A percentile compares a stretch with the other conserved stretches of the same genome.
These are phyloP conservation scores for Drosophila histrio DNA, from an alignment of 2,888 invertebrate species.

Conservation along the genomic window DNA sequence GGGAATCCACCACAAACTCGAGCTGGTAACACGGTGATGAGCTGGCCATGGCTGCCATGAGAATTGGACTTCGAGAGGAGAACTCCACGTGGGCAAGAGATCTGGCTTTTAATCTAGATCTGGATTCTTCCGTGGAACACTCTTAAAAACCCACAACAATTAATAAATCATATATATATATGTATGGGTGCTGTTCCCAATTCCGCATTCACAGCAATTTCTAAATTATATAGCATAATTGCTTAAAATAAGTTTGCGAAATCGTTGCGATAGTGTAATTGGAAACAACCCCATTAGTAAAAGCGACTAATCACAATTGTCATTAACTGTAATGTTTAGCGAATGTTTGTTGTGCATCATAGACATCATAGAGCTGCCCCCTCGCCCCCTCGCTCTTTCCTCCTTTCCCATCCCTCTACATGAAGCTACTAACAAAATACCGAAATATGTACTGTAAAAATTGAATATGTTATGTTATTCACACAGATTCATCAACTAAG, in stretches of 20 bases:
- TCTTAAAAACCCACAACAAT: slow-evolving; percentile 6
- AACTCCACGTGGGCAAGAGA: background rate
- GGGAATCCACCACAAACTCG: background rate
- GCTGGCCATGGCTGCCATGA: slow-evolving; percentile 19
- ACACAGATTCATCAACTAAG: slow-evolving; percentile 32
- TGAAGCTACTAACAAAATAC: slow-evolving; percentile 13
- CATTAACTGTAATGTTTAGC: slow-evolving; percentile 44
- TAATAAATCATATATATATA: slow-evolving; percentile 28
- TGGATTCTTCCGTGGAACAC: background rate
- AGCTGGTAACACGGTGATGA: slow-evolving; percentile 49
- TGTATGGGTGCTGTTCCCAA: slow-evolving; percentile 2
- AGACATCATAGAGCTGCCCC: slow-evolving; percentile 40
- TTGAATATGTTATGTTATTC: slow-evolving; percentile 28
- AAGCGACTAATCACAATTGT: slow-evolving; percentile 46
- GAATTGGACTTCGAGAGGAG: slow-evolving; percentile 44
- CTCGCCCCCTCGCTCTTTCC: background rate
- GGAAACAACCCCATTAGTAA: slow-evolving; percentile 14
- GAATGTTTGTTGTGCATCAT: slow-evolving; percentile 56
- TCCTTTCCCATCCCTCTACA: background rate
- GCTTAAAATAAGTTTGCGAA: background rate
- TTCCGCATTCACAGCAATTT: background rate
- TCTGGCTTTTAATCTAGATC: background rate
- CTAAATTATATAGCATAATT: background rate
- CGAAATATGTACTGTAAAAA: slow-evolving; percentile 54
- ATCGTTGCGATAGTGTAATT: background rate